Base-by-base conservation (phyloP, 2,797 vertebrate species). In the Danio kyathit region DNA sequence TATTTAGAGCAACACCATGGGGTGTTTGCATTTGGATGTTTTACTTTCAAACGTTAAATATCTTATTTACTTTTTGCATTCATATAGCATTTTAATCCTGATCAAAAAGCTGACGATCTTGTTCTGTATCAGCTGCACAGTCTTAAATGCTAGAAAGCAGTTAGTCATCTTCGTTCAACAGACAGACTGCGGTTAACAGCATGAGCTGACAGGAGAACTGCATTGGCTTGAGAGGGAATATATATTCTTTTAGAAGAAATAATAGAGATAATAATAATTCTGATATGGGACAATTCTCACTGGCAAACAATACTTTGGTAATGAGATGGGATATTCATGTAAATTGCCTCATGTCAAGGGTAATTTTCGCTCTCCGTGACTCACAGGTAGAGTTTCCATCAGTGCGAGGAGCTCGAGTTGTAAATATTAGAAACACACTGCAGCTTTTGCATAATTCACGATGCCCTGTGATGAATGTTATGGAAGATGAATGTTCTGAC, bases 371-470 rank as follows among this genome's bases (percentile, higher is more conserved):
- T 81, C 80, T 52, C 63, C 48, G 52, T 84, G 74, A 83, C 77
- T 84, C 84, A 63, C 81, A 79, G 83, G 75, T 80, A 60, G 66
- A 72, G 75, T 76, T 63, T 79, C 71, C 74, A 86, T 81, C 57
- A 57, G 75, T 29, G 76, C 21, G 67, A 77, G 77, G 49, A 67
- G 66, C 82, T 59, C 59, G 48, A 79, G 76, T 79, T 69, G 85
- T 79, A 76, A 71, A 71, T 80, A 52, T 79, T 82, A 69, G 41
- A 86, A 80, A 80, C 82, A 71, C 74, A 76, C 72, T 72, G 72
- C 73, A 74, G 83, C 69, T 76, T 75, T 64, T 78, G 69, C 67
- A 81, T 82, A 56, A 74, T 72, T 52, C 29, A 82, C 38, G 77
- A 76, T 46, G 56, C 46, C 72, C 48, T 14, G 21, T 74, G 76